Base-by-base conservation (phyloP, 2,888 invertebrate genomes). In the Xanthostigma xanthostigma region DNA sequence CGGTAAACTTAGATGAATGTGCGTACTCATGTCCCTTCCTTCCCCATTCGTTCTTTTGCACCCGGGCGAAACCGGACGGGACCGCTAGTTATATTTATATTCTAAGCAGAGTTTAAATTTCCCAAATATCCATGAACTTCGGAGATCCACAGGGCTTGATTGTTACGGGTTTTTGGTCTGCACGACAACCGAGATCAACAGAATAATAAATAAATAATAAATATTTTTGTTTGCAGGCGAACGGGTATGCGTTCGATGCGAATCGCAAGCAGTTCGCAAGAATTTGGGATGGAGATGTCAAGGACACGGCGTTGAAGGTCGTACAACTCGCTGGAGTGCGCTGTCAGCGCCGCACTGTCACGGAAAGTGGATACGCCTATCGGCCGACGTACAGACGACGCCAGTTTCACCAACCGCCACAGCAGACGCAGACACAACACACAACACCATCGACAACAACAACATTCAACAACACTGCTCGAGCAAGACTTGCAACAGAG, bases 301-400 rank as follows among this genome's bases (percentile, higher is more conserved):
- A 53, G 92, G 92, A 0, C 90, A 91, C 64, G 91, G 92, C 0
- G 81, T 84, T 3, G 71, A 78, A 35, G 79, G 79, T 1, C 75
- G 81, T 50, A 73, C 80, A 52, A 90, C 90, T 10, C 74, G 88
- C 49, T 92, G 86, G 82, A 84, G 84, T 57, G 87, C 89, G 36
- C 73, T 91, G 36, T 81, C 86, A 43, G 83, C 83, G n/a, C 84
- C 85, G 1, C 85, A 88, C 59, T 92, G 92, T 66, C 87, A 87
- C 60, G 92, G 91, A 38, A 87, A 89, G 63, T 92, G 91, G 91
- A 68, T 84, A 43, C 77, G 89, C 44, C 62, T 73, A 49, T 70
- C 69, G 51, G 62, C 72, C 1, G 66, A 61, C 2, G 59, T 48
- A 63, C 64, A 0, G 69, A 69, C 51, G 65, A 59, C 47, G 62